Evolutionary conservation across 2,888 invertebrate genomes (phyloP).

Genomic region (Metacarcinus magister): DNA sequence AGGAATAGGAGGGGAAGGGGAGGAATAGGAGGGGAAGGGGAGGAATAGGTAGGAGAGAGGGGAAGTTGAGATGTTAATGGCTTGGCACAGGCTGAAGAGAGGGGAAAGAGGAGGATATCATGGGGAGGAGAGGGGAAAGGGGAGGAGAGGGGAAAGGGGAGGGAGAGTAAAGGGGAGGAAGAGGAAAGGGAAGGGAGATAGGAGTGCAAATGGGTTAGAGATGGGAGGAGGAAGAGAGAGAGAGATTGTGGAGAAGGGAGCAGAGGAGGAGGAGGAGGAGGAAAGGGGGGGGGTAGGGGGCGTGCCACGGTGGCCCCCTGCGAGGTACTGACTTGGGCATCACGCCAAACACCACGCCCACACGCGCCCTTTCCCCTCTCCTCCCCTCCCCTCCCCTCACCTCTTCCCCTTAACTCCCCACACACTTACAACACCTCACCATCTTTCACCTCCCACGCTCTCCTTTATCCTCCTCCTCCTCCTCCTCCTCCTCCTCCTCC

Average conservation of each 20-base stretch:
- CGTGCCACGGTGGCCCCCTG: conserved; percentile 13
- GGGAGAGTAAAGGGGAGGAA: not conserved
- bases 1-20: not conserved
- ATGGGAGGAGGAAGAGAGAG: not conserved
- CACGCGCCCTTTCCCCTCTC: not conserved
- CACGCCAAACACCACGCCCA: not conserved
- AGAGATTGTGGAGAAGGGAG: not conserved
- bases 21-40: not conserved
- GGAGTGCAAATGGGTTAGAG: no score
- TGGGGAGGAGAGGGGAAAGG: not conserved
- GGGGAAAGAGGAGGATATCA: not conserved
- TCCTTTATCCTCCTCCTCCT: not conserved
- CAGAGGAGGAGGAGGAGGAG: not conserved
- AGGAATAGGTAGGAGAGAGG: not conserved
- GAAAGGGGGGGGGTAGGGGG: not conserved
- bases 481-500: not conserved
- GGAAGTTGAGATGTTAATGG: not conserved
- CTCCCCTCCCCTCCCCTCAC: not conserved
- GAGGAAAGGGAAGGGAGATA: not conserved
- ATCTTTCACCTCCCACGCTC: not conserved
- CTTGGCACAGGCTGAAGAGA: no score
- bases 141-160: no score
- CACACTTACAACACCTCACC: not conserved
- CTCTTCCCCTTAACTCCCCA: not conserved
- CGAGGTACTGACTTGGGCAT: not conserved